Evolutionary conservation across 1,140 invertebrate species (phyloP).

Genomic region (Ceratina australensis): DNA sequence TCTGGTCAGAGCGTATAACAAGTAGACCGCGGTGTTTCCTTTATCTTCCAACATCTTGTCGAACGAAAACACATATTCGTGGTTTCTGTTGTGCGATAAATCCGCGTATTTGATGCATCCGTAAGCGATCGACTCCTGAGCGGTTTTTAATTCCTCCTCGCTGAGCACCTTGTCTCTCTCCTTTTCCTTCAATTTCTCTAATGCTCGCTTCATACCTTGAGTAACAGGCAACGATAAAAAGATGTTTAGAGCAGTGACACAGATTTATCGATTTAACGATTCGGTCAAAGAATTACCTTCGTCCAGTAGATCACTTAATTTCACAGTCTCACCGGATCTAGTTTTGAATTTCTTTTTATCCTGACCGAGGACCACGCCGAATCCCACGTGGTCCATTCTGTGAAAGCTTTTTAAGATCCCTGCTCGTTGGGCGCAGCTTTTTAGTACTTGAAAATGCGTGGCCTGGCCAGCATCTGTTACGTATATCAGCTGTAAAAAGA

Average conservation of each 20-base stretch:
- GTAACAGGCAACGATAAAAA: neutral
- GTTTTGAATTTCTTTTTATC: slow-evolving; percentile 99
- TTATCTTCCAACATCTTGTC: slow-evolving; percentile 99
- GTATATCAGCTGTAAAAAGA: slow-evolving; percentile 88
- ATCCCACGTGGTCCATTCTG: slow-evolving; percentile 94
- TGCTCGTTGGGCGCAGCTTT: slow-evolving; percentile 85
- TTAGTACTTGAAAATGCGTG: slow-evolving; percentile 89
- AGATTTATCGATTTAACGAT: too few relatives aligned
- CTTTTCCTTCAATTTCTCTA: slow-evolving; percentile 94
- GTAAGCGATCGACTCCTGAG: slow-evolving; percentile 96
- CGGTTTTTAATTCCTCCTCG: slow-evolving; percentile 89
- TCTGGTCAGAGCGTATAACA: slow-evolving; percentile 96
- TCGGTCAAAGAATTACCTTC: slow-evolving; percentile 88
- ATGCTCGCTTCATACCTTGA: slow-evolving; percentile 87
- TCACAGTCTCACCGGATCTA: slow-evolving; percentile 96
- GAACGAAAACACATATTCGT: slow-evolving; percentile 99
- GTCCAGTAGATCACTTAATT: slow-evolving; percentile 93
- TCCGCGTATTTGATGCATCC: slow-evolving; percentile 99
- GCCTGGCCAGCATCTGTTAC: slow-evolving; percentile 97
- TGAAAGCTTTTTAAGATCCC: slow-evolving; percentile 85
- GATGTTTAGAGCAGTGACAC: neutral
- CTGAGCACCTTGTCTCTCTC: slow-evolving; percentile 93
- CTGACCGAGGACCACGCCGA: slow-evolving; percentile 98
- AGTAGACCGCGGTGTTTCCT: slow-evolving; percentile 99
- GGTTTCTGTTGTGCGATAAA: slow-evolving; percentile 94